phyloP scores from a whole-genome alignment of 2,797 vertebrate genomes.

The Neoniphon sammara region DNA sequence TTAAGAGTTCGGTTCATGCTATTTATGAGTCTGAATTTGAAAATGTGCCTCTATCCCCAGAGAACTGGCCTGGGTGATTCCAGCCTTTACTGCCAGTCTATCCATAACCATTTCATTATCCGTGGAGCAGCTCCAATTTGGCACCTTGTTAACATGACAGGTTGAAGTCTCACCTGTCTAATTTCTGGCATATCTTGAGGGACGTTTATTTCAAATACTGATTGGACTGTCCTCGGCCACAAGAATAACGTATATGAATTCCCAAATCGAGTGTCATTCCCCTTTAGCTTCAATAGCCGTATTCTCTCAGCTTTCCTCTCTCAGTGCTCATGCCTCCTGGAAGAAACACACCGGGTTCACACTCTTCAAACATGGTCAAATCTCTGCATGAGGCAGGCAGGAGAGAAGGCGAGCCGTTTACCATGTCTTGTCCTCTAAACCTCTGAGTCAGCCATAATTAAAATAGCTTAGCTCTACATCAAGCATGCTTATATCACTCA shows the following conservation, averaged over 20 bases:
- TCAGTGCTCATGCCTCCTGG: neutral
- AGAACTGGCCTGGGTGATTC: neutral
- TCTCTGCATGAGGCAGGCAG: neutral
- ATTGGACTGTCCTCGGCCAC: neutral
- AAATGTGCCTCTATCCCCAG: neutral
- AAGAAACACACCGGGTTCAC: neutral
- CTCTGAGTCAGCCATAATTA: conserved; percentile 27
- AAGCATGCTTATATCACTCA: neutral
- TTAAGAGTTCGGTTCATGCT: conserved; percentile 4
- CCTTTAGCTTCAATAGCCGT: neutral
- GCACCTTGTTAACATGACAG: neutral
- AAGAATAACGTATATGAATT: neutral
- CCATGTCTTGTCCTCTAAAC: neutral
- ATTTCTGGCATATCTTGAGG: neutral
- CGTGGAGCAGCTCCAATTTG: neutral
- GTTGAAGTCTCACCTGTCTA: neutral
- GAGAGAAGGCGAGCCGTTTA: neutral
- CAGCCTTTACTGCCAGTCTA: neutral
- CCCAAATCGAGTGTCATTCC: neutral
- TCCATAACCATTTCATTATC: neutral
- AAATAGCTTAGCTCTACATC: conserved; percentile 1
- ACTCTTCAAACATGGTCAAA: conserved; percentile 22
- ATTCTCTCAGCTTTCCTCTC: conserved; percentile 9
- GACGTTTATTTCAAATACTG: neutral
- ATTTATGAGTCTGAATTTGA: conserved; percentile 7